These are phyloP conservation scores for Xestia xanthographa DNA, from an alignment of 2,888 invertebrate species.

Conservation along the genomic window DNA sequence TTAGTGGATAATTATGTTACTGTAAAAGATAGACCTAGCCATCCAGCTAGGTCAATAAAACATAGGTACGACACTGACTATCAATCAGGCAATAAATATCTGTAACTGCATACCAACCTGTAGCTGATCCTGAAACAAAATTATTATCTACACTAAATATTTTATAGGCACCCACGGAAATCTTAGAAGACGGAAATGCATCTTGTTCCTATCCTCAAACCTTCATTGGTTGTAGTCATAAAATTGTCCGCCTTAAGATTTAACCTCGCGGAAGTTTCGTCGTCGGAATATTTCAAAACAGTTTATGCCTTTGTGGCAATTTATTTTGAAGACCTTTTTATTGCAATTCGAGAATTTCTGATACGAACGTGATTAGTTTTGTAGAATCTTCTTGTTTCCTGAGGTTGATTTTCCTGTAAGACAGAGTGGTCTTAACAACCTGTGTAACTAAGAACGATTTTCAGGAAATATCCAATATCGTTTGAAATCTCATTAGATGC, in stretches of 20 bases:
- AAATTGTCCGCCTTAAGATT: conserved; percentile 45
- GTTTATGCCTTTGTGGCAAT: conserved; percentile 42
- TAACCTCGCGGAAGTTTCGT: conserved; percentile 34
- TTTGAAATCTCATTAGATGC: not conserved
- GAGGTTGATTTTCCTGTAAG: not conserved
- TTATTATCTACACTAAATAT: conserved; percentile 17
- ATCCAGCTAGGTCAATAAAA: not conserved
- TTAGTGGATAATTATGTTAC: no score
- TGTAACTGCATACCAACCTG: not conserved
- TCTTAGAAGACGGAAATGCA: conserved; percentile 36
- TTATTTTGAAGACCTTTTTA: conserved; percentile 57
- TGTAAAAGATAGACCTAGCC: no score
- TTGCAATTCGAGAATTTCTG: conserved; percentile 25
- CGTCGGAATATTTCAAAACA: conserved; percentile 40
- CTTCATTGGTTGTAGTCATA: conserved; percentile 47
- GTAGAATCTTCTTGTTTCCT: conserved; percentile 8
- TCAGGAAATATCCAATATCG: not conserved
- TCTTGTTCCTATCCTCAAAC: conserved; percentile 29
- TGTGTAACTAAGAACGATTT: not conserved
- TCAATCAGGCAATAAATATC: no score
- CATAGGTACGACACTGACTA: no score
- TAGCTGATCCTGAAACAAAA: conserved; percentile 1
- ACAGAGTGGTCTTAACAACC: not conserved
- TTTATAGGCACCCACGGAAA: conserved; percentile 16
- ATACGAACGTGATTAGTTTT: conserved; percentile 42